A percentile compares a stretch with the other conserved stretches of the same genome.
Evolutionary conservation across 2,113 vertebrate genomes (phyloP).

Genomic region (Pteropus alecto): DNA sequence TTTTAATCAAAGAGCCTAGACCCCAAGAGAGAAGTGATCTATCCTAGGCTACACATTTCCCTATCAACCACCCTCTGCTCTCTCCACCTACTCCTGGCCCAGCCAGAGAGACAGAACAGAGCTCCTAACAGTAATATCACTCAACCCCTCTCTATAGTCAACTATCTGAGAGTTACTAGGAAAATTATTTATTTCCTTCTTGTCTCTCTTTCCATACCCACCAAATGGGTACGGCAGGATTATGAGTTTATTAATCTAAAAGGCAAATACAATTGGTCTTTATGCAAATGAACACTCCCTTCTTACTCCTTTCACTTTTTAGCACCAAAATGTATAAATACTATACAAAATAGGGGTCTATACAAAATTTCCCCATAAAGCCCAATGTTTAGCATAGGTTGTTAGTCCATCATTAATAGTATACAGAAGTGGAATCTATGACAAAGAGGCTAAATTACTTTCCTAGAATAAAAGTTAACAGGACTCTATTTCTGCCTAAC

Average conservation of each 20-base stretch:
- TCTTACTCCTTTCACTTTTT: neutral
- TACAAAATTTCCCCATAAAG: neutral
- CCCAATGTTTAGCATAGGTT: neutral
- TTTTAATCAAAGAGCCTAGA: neutral
- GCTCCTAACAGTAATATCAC: neutral
- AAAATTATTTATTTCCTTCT: neutral
- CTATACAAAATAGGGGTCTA: neutral
- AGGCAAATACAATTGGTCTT: neutral
- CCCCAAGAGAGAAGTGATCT: neutral
- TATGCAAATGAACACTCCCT: neutral
- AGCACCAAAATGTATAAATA: neutral
- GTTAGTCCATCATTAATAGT: neutral
- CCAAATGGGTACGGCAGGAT: neutral
- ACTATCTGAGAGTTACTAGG: neutral
- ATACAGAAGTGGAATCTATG: neutral
- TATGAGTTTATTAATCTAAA: neutral
- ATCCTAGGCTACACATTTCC: neutral
- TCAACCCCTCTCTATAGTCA: neutral
- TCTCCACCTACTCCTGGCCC: neutral
- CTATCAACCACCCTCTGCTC: neutral
- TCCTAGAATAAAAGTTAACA: neutral
- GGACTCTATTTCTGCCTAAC: neutral
- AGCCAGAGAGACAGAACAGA: neutral
- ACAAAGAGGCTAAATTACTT: neutral
- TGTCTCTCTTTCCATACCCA: neutral